Evolutionary conservation across 2,113 vertebrate genomes (phyloP).

Genomic region (Aphyosemion australe): DNA sequence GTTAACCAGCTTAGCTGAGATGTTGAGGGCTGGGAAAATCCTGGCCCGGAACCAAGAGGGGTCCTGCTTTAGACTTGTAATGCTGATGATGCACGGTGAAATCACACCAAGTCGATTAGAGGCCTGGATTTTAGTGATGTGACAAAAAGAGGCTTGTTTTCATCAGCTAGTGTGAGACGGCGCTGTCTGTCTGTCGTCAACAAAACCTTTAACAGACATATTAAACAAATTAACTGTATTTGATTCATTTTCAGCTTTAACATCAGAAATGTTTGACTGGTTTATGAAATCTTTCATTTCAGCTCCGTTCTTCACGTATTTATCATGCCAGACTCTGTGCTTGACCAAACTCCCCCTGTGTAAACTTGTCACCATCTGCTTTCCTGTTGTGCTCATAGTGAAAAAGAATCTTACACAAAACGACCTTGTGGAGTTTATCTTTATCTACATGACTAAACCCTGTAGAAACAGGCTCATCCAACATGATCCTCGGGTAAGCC

Average conservation of each 20-base stretch:
- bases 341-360: not conserved
- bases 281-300: no score
- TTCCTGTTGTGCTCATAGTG: not conserved
- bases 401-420: not conserved
- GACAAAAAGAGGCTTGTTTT: slow-evolving; percentile 35
- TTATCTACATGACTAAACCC: slow-evolving; percentile 3
- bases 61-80: slow-evolving; percentile 74
- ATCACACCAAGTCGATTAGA: slow-evolving; percentile 56
- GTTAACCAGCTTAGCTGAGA: slow-evolving; percentile 81
- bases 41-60: slow-evolving; percentile 63
- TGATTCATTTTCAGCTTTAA: no score
- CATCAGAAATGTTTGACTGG: no score
- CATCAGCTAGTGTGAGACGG: slow-evolving; percentile 18
- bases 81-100: slow-evolving; percentile 59
- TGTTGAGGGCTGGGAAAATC: slow-evolving; percentile 79
- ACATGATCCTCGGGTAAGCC: not conserved
- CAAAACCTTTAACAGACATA: no score
- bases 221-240: no score
- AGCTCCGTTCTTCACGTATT: no score
- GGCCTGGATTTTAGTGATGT: slow-evolving; percentile 37
- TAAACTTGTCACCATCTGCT: not conserved
- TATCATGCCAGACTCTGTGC: no score
- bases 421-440: not conserved
- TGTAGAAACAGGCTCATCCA: not conserved
- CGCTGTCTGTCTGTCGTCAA: not conserved